Conservation (phyloP, 2,113 vertebrate species). For the Anolis carolinensis region DNA sequence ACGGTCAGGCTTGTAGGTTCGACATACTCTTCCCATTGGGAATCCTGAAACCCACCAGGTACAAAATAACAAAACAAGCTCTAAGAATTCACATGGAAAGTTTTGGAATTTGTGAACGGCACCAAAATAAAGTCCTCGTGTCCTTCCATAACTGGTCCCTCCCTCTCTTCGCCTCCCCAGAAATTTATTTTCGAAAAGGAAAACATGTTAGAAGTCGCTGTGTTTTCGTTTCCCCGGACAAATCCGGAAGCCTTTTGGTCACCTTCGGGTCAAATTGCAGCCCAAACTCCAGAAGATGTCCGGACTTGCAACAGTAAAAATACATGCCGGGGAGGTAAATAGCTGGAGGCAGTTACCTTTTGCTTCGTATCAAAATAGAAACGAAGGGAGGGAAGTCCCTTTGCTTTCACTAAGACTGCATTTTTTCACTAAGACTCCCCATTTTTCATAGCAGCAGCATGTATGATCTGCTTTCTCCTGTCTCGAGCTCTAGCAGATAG, state of each 20-base stretch:
- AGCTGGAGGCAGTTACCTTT: not conserved
- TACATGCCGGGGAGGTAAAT: not conserved
- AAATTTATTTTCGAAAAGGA: not conserved
- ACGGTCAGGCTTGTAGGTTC: not conserved
- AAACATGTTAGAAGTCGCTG: not conserved
- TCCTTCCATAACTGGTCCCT: not conserved
- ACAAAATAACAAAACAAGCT: not conserved
- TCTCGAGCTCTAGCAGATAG: not conserved
- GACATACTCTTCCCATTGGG: not conserved
- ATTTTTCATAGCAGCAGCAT: not conserved
- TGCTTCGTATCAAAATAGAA: fast-evolving
- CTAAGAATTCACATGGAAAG: not conserved
- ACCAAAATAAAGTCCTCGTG: not conserved
- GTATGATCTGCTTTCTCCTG: not conserved
- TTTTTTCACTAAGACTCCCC: too few relatives aligned
- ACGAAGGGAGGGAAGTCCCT: not conserved
- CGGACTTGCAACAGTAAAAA: too few relatives aligned
- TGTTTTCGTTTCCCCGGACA: too few relatives aligned
- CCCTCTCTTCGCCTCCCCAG: not conserved
- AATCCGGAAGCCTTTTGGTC: too few relatives aligned
- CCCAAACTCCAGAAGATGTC: too few relatives aligned
- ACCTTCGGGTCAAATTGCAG: too few relatives aligned
- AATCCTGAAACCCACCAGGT: not conserved
- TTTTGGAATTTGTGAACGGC: not conserved
- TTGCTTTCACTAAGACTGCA: fast-evolving